A percentile compares a stretch with the other conserved stretches of the same genome.
These are phyloP conservation scores for Abrostola triplasia DNA, from an alignment of 2,888 invertebrate species.

Conservation along the genomic window DNA sequence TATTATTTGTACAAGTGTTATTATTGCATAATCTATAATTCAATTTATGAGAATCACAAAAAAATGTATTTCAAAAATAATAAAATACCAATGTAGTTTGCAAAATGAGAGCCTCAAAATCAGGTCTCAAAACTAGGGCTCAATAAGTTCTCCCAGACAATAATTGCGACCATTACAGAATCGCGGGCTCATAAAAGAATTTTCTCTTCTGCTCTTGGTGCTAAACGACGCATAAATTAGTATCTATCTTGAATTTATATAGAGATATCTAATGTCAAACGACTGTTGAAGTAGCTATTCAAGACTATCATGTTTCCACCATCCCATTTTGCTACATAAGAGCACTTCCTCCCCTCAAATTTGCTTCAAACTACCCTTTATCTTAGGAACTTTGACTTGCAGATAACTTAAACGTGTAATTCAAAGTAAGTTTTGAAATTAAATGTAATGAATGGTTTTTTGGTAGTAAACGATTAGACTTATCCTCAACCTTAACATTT, in stretches of 20 bases:
- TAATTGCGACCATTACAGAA: slow-evolving; percentile 52
- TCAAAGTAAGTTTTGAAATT: slow-evolving; percentile 58
- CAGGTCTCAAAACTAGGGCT: slow-evolving; percentile 24
- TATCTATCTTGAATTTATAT: slow-evolving; percentile 58
- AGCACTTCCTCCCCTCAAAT: slow-evolving; percentile 79
- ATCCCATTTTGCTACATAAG: slow-evolving; percentile 71
- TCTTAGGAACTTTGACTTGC: slow-evolving; percentile 62
- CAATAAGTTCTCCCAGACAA: slow-evolving; percentile 51
- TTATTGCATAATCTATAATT: too few species aligned
- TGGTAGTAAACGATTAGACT: slow-evolving; percentile 1
- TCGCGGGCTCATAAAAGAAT: slow-evolving; percentile 56
- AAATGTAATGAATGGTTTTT: slow-evolving; percentile 17
- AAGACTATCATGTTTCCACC: slow-evolving; percentile 80
- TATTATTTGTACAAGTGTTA: too few species aligned
- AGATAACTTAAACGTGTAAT: slow-evolving; percentile 66
- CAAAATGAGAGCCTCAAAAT: slow-evolving; percentile 22
- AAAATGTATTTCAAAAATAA: neutral
- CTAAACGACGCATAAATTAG: slow-evolving; percentile 60
- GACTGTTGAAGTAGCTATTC: slow-evolving; percentile 68
- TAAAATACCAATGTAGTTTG: slow-evolving; percentile 18
- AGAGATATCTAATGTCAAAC: slow-evolving; percentile 73
- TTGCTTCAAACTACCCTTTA: slow-evolving; percentile 75
- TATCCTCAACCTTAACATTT: slow-evolving; percentile 6
- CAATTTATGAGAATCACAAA: too few species aligned
- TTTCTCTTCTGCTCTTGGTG: slow-evolving; percentile 44